Percentiles rank a stretch among this genome's conserved stretches.
Evolutionary conservation across 2,888 invertebrate genomes (phyloP).

Genomic region (Lathronympha strigana): DNA sequence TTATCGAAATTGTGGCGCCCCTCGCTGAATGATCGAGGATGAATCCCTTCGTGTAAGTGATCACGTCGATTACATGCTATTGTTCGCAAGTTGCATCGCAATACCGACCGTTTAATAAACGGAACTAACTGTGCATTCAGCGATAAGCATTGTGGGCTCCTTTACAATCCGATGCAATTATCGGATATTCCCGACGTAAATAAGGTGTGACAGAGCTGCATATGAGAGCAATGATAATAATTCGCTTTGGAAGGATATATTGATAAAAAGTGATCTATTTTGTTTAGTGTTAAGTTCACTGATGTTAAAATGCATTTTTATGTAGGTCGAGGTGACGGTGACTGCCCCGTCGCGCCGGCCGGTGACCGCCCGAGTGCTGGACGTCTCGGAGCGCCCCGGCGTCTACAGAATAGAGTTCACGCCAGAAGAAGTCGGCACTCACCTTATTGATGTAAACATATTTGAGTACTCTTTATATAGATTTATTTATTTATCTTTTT

Average conservation of each 20-base stretch:
- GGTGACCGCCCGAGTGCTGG: slow-evolving; percentile 91
- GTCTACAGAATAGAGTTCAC: slow-evolving; percentile 96
- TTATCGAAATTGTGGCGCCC: neutral
- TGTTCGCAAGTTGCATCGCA: slow-evolving; percentile 21
- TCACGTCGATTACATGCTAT: slow-evolving; percentile 14
- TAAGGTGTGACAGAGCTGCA: neutral
- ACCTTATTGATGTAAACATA: slow-evolving; percentile 92
- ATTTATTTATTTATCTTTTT: neutral
- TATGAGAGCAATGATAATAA: neutral
- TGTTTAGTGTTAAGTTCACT: neutral
- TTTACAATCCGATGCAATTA: slow-evolving; percentile 8
- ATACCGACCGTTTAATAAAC: slow-evolving; percentile 15
- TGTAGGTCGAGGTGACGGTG: slow-evolving; percentile 86
- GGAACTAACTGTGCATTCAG: slow-evolving; percentile 15
- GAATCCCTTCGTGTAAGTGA: slow-evolving; percentile 26
- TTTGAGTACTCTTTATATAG: neutral
- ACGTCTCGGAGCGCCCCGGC: slow-evolving; percentile 90
- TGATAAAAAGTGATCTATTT: neutral
- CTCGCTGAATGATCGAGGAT: slow-evolving; percentile 3
- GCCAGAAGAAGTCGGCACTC: slow-evolving; percentile 96
- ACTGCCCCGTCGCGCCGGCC: slow-evolving; percentile 93
- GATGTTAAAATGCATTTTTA: slow-evolving; percentile 24
- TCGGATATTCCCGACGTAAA: slow-evolving; percentile 2
- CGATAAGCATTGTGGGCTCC: slow-evolving; percentile 2
- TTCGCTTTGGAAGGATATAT: neutral